Evolutionary conservation across 1,140 invertebrate species (phyloP).

Genomic region (Pseudomyrmex gracilis): DNA sequence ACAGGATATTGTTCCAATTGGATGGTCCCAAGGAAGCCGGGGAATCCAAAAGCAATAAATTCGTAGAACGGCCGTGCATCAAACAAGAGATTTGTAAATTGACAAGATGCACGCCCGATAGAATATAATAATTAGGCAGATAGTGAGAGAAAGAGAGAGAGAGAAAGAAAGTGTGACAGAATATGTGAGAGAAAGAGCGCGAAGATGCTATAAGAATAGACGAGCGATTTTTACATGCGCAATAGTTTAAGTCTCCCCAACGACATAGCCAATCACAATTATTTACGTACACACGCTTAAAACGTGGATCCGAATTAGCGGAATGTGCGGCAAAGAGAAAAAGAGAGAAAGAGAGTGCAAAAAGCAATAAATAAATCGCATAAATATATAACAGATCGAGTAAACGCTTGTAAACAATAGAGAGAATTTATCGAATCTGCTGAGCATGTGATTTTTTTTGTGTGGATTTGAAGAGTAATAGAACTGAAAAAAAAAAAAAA

Average conservation of each 20-base stretch:
- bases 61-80: slow-evolving; percentile 75
- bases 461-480: slow-evolving; percentile 8
- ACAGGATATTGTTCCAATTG: slow-evolving; percentile 85
- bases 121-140: slow-evolving; percentile 62
- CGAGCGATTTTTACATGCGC: slow-evolving; percentile 63
- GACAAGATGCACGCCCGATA: slow-evolving; percentile 62
- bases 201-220: slow-evolving; percentile 37
- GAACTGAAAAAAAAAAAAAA: background rate
- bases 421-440: slow-evolving; percentile 14
- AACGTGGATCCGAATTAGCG: slow-evolving; percentile 21
- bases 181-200: slow-evolving; percentile 17
- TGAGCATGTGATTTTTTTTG: background rate
- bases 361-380: slow-evolving; percentile 33
- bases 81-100: slow-evolving; percentile 6
- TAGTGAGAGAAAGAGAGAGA: slow-evolving; percentile 32
- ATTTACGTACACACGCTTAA: slow-evolving; percentile 39
- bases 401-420: slow-evolving; percentile 38
- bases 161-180: slow-evolving; percentile 6
- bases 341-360: background rate
- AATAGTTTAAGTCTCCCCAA: slow-evolving; percentile 61
- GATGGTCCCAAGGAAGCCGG: slow-evolving; percentile 84
- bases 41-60: slow-evolving; percentile 85
- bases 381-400: slow-evolving; percentile 21
- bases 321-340: background rate
- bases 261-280: slow-evolving; percentile 48